Evolutionary conservation across 2,888 invertebrate genomes (phyloP), one percentile per base, ranked within the genome.

Genomic region (Lycophotia porphyrea): DNA sequence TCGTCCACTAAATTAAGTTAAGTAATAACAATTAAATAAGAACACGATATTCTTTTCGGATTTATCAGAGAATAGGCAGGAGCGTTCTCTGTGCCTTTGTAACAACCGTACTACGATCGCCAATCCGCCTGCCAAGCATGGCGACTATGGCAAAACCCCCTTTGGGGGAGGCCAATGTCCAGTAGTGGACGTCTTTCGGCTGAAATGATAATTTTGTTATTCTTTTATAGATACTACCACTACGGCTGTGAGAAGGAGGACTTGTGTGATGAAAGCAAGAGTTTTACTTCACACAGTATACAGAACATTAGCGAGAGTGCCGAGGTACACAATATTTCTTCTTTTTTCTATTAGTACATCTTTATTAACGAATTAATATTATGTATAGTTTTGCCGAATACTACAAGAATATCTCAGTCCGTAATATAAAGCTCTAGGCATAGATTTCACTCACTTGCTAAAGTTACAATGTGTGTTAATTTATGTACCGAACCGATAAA

Each of bases 161-260:
- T n/a, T n/a, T n/a, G n/a, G n/a, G n/a, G n/a, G n/a, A n/a, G n/a
- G n/a, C n/a, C n/a, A n/a, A n/a, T n/a, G n/a, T n/a, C n/a, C n/a
- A n/a, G n/a, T n/a, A n/a, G n/a, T n/a, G n/a, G n/a, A n/a, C n/a
- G n/a, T n/a, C n/a, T n/a, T n/a, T n/a, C n/a, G n/a, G n/a, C n/a
- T n/a, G n/a, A n/a, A n/a, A n/a, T n/a, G n/a, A n/a, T n/a, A n/a
- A n/a, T n/a, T 5, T 0, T 13, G 11, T 63, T 34, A 5, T 69
- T 58, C 9, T 11, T 67, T n/a, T 27, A 0, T 15, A 97, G 98
- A 84, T 98, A 98, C 91, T 97, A 98, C 90, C 98, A 98, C 91
- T 97, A 97, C 88, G 97, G 97, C 39, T 97, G 95, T 88, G 97
- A 98, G 90, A 96, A 97, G 87, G 97, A 97, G 84, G 97, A 97